These are phyloP conservation scores for Columba livia DNA, from an alignment of 2,113 vertebrate genomes.

Conservation along the genomic window DNA sequence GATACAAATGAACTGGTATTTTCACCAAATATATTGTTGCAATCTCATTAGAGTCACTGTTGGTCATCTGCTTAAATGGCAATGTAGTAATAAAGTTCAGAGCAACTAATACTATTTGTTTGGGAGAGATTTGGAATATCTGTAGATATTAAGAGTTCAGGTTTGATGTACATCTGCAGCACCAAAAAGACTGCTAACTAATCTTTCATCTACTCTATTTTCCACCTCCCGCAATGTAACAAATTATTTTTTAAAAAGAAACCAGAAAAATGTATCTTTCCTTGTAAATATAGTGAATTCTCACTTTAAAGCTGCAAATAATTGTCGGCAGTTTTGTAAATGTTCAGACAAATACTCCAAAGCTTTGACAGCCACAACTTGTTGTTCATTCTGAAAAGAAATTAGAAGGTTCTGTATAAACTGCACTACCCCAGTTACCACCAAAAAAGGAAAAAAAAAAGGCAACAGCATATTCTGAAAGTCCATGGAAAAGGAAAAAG, in stretches of 20 bases:
- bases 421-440: not conserved
- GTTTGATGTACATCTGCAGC: not conserved
- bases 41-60: not conserved
- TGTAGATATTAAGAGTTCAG: not conserved
- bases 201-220: not conserved
- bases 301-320: conserved; percentile 87
- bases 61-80: not conserved
- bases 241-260: not conserved
- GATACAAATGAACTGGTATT: not conserved
- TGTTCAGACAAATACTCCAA: conserved; percentile 84
- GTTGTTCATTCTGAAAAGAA: conserved; percentile 80
- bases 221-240: not conserved
- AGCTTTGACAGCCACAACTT: conserved; percentile 81
- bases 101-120: not conserved
- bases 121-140: not conserved
- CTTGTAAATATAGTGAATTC: not conserved
- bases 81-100: not conserved
- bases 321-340: conserved; percentile 75
- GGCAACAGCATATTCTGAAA: not conserved
- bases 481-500: not conserved
- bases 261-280: not conserved
- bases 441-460: not conserved
- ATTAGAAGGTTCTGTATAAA: conserved; percentile 3
- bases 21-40: not conserved
- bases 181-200: not conserved